A percentile compares a stretch with the other conserved stretches of the same genome.
phyloP scores from a whole-genome alignment of 92 coral and sea anemone species.

The Umimayanthus kanabou region DNA sequence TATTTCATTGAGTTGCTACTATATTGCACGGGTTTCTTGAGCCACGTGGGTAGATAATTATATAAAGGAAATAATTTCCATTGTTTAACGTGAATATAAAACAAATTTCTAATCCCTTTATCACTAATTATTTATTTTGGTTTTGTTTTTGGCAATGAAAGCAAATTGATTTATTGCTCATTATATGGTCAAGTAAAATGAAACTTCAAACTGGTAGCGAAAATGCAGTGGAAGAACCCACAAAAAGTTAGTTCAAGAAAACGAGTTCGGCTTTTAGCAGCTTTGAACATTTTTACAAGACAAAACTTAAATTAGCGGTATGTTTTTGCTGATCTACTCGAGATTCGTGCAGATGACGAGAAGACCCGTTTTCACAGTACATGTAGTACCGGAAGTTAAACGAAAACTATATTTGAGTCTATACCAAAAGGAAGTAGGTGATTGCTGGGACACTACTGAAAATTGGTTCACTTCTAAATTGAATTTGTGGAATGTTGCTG shows the following conservation, averaged over 20 bases:
- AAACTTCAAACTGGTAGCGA: neutral
- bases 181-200: constrained; percentile 14
- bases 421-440: neutral
- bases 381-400: neutral
- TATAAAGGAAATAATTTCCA: constrained; percentile 18
- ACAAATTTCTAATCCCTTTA: constrained; percentile 26
- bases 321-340: neutral
- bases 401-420: neutral
- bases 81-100: constrained; percentile 28
- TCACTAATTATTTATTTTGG: constrained; percentile 23
- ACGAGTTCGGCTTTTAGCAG: neutral
- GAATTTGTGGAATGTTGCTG: constrained; percentile 10
- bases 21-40: constrained; percentile 24
- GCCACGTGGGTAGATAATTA: constrained; percentile 17
- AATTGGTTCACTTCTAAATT: neutral
- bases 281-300: neutral
- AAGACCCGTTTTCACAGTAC: neutral
- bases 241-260: constrained; percentile 12
- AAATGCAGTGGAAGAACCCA: neutral
- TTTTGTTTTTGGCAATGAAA: constrained; percentile 22
- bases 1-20: constrained; percentile 14
- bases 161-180: constrained; percentile 43
- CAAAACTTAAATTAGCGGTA: neutral
- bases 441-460: neutral
- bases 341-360: neutral